Evolutionary conservation across 2,113 vertebrate genomes (phyloP).

Genomic region (Mola mola): DNA sequence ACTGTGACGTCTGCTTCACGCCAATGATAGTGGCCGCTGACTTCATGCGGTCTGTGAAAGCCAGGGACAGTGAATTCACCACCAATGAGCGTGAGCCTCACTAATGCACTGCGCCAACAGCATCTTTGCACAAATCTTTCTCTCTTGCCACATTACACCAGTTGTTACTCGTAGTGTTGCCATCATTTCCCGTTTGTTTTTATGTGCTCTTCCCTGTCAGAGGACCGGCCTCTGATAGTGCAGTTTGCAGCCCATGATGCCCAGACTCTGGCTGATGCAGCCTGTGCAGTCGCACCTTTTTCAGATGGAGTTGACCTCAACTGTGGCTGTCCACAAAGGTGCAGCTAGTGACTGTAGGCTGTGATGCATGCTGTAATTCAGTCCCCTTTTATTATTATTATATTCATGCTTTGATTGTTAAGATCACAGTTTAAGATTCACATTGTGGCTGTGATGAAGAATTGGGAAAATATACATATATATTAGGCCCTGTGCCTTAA

Average conservation of each 20-base stretch:
- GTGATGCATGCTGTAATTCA: not conserved
- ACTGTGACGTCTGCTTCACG: constrained; percentile 95
- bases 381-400: not conserved
- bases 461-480: no score
- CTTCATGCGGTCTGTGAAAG: constrained; percentile 93
- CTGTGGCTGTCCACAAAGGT: constrained; percentile 98
- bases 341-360: not conserved
- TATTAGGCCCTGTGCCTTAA: not conserved
- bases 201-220: constrained; percentile 77
- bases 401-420: no score
- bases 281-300: constrained; percentile 87
- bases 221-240: constrained; percentile 92
- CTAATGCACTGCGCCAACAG: not conserved
- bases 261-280: constrained; percentile 91
- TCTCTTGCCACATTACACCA: not conserved
- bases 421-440: no score
- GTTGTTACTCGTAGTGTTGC: not conserved
- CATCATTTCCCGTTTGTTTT: not conserved
- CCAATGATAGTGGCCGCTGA: constrained; percentile 97
- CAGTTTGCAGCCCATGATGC: constrained; percentile 96
- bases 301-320: constrained; percentile 96
- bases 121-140: not conserved
- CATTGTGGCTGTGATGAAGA: no score
- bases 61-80: constrained; percentile 98
- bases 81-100: constrained; percentile 86